phyloP scores from a whole-genome alignment of 2,113 vertebrate genomes.

The Rattus norvegicus region DNA sequence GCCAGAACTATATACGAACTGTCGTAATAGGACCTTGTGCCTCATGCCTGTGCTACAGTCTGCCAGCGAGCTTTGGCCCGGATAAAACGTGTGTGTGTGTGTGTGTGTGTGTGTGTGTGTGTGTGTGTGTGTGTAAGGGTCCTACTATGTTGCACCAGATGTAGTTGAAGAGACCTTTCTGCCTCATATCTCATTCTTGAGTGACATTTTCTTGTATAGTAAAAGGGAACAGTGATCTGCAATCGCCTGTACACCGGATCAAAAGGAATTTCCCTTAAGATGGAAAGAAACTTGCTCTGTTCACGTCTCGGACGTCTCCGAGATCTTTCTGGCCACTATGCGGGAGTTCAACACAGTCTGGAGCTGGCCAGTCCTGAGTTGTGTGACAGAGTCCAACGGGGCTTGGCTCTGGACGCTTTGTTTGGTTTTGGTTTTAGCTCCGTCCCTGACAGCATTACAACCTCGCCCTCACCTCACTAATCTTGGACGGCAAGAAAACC shows the following conservation, averaged over 20 bases:
- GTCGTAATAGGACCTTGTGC: neutral
- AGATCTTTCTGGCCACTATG: neutral
- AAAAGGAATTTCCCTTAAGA: neutral
- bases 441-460: neutral
- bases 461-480: neutral
- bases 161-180: neutral
- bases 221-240: neutral
- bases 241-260: neutral
- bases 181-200: neutral
- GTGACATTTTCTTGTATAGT: neutral
- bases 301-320: neutral
- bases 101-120: neutral
- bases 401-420: neutral
- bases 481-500: neutral
- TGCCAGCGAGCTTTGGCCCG: neutral
- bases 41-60: neutral
- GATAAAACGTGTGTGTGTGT: neutral
- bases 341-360: neutral
- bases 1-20: neutral
- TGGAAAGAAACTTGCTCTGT: conserved; percentile 20
- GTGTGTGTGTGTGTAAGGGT: neutral
- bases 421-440: neutral
- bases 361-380: neutral
- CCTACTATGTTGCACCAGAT: too few species aligned
- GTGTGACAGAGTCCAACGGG: neutral